Base-by-base conservation (phyloP, 2,888 invertebrate genomes). In the Drosophila birchii region DNA sequence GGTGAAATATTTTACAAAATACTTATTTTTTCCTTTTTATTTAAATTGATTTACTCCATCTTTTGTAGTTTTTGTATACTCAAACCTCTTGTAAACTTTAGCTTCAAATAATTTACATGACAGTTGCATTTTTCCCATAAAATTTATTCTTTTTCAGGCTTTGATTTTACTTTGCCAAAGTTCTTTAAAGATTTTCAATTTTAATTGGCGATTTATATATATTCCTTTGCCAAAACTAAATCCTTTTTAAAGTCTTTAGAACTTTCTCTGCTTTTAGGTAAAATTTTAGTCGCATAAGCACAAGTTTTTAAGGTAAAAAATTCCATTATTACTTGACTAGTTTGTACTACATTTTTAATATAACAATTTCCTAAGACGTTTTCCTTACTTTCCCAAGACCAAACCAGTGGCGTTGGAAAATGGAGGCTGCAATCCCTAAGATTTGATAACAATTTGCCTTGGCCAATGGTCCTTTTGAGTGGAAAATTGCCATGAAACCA, bases 331-430 rank as follows among this genome's bases (percentile, higher is more conserved):
- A 45, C 23, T 38, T 26, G 36, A 62, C 61, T 45, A 45, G 62
- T 47, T 61, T 47, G 38, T 62, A 9, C 62, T 93, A 63, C 74
- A 85, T 78, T 71, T 85, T 83, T 78, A 80, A 85, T 77, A 63
- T 16, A 72, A 68, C 82, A 79, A 76, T 84, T 79, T 78, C 23
- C 56, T 73, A 68, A 0, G 16, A 34, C 18, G 56, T 41, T 64
- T 63, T 23, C 5, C 60, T 12, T 26, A 12, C 44, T 56, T 39
- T 23, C 11, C 41, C 11, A 1, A 12, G 6, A 43, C 9, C 12
- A 14, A 39, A 16, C 1, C 63, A 49, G 39, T 4, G 55, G 26
- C 62, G 51, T 12, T 44, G 32, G 36, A 49, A 49, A n/a, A 26
- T 3, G 47, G 55, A 39, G 45, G 6, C 29, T 26, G 26, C 6